Percentiles rank a stretch among this genome's conserved stretches.
Evolutionary conservation across 2,113 vertebrate species (phyloP).

Genomic region (Bujurquina vittata): DNA sequence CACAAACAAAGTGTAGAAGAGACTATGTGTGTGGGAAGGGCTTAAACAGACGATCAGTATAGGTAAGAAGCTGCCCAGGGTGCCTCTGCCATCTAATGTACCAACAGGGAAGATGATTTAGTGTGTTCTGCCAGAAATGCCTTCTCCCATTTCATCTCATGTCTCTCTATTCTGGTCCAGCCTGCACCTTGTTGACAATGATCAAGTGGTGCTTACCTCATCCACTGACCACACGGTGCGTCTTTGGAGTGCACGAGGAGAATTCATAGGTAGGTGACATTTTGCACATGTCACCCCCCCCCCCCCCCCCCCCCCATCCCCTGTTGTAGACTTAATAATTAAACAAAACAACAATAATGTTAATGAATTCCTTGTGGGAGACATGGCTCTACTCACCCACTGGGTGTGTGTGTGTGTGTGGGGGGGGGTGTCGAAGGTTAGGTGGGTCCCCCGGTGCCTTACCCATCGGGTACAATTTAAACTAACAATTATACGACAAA

Average conservation of each 20-base stretch:
- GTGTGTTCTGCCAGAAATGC: constrained; percentile 35
- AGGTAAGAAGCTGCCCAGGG: constrained; percentile 28
- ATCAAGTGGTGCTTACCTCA: constrained; percentile 78
- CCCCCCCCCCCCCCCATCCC: no score
- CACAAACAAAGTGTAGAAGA: constrained; percentile 26
- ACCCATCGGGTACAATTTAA: not conserved
- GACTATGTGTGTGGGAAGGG: constrained; percentile 31
- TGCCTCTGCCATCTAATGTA: constrained; percentile 30
- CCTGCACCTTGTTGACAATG: constrained; percentile 78
- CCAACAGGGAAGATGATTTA: constrained; percentile 50
- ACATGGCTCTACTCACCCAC: not conserved
- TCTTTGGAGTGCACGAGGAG: constrained; percentile 75
- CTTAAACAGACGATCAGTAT: constrained; percentile 28
- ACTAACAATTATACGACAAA: constrained; percentile 3
- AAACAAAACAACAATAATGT: constrained; percentile 39
- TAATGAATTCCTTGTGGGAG: not conserved
- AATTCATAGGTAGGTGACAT: constrained; percentile 73
- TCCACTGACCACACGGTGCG: constrained; percentile 73
- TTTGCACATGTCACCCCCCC: constrained; percentile 18
- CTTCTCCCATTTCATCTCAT: constrained; percentile 31
- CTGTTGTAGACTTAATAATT: constrained; percentile 28
- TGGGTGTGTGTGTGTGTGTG: no score
- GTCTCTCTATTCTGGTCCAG: constrained; percentile 63
- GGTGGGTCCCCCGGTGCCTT: not conserved
- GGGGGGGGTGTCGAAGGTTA: not conserved